A percentile compares a stretch with the other conserved stretches of the same genome.
Evolutionary conservation across 2,888 invertebrate genomes (phyloP).

Genomic region (Caradrina kadenii): DNA sequence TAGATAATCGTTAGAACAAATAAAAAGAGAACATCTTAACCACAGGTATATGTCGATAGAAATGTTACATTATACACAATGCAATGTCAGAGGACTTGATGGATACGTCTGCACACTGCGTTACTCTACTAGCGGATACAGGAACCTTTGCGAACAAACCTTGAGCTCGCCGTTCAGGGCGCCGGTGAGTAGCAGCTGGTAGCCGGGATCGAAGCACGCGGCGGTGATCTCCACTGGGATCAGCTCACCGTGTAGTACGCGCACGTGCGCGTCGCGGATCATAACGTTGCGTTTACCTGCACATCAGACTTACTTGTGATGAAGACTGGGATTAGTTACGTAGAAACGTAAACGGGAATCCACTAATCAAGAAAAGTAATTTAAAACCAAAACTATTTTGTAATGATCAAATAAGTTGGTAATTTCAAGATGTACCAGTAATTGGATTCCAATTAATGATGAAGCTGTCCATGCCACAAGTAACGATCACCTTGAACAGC

Average conservation of each 20-base stretch:
- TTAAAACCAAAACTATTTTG: neutral
- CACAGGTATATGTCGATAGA: no score
- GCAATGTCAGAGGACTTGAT: no score
- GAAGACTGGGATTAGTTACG: neutral
- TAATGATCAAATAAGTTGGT: neutral
- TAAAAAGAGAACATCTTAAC: no score
- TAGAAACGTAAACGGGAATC: neutral
- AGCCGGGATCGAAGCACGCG: conserved; percentile 94
- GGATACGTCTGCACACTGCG: neutral
- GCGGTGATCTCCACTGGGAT: conserved; percentile 94
- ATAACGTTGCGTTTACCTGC: conserved; percentile 92
- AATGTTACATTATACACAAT: no score
- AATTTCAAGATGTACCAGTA: conserved; percentile 82
- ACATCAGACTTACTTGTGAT: neutral
- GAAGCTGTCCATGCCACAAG: conserved; percentile 94
- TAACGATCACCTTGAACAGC: conserved; percentile 93
- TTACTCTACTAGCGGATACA: neutral
- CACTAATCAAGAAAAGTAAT: neutral
- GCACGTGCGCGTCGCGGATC: conserved; percentile 93
- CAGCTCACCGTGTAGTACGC: conserved; percentile 92
- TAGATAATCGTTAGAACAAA: no score
- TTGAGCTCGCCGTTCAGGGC: conserved; percentile 94
- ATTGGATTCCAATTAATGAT: conserved; percentile 96
- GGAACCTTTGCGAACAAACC: conserved; percentile 65
- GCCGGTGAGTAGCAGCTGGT: conserved; percentile 94